phyloP scores from a whole-genome alignment of 2,797 vertebrate genomes.

The Microhierax caerulescens region DNA sequence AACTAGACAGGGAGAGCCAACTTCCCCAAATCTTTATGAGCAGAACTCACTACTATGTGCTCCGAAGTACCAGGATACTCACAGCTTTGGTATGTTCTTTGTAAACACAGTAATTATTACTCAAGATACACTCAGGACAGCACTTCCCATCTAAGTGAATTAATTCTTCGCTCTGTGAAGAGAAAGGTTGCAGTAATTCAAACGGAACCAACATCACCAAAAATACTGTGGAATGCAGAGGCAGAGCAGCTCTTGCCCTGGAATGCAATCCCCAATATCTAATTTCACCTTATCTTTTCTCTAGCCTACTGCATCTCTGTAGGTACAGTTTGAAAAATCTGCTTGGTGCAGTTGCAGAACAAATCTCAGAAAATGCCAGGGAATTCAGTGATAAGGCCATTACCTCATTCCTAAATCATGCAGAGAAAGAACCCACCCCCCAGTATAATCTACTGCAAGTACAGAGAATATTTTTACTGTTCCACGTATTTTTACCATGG shows the following conservation, averaged over 20 bases:
- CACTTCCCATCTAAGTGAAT: conserved; percentile 86
- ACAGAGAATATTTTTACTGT: background rate
- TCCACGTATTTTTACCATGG: background rate
- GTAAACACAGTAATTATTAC: conserved; percentile 78
- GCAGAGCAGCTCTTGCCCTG: conserved; percentile 15
- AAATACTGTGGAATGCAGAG: conserved; percentile 16
- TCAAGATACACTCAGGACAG: conserved; percentile 87
- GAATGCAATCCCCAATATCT: conserved; percentile 34
- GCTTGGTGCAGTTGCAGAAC: background rate
- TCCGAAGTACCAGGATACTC: conserved; percentile 47
- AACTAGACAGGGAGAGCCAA: background rate
- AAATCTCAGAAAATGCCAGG: background rate
- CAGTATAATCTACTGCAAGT: background rate
- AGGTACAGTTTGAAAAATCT: background rate
- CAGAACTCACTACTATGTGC: background rate
- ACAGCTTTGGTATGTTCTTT: conserved; percentile 75
- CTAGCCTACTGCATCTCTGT: background rate
- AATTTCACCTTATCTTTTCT: conserved; percentile 34
- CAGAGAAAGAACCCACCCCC: background rate
- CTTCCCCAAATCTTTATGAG: background rate
- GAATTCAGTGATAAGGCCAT: background rate
- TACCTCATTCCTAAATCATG: background rate
- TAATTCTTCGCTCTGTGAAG: conserved; percentile 84
- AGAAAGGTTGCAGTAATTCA: conserved; percentile 27
- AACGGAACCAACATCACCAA: background rate